Percentiles rank a stretch among this genome's conserved stretches.
Evolutionary conservation across 2,888 invertebrate species (phyloP).

Genomic region (Blomia tropicalis): DNA sequence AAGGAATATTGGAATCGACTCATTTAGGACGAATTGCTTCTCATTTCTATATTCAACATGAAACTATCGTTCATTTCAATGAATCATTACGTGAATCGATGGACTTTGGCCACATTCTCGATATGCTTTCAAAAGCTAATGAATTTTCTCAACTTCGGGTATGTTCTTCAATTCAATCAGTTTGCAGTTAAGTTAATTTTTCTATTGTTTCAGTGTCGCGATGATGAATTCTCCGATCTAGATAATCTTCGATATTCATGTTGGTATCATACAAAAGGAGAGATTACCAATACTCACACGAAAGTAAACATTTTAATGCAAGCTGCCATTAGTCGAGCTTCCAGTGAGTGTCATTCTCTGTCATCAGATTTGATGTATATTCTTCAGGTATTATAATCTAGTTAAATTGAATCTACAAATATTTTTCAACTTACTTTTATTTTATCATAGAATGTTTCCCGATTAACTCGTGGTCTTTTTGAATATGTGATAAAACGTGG

Average conservation of each 20-base stretch:
- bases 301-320: constrained; percentile 90
- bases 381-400: constrained; percentile 48
- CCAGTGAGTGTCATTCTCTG: constrained; percentile 64
- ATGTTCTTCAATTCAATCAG: too few relatives aligned
- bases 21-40: constrained; percentile 91
- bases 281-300: constrained; percentile 73
- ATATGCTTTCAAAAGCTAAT: constrained; percentile 73
- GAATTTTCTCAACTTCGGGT: constrained; percentile 54
- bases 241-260: constrained; percentile 60
- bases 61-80: constrained; percentile 72
- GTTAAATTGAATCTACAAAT: constrained; percentile 1
- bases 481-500: constrained; percentile 78
- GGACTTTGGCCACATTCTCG: constrained; percentile 69
- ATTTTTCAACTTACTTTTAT: neutral
- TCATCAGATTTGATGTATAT: constrained; percentile 76
- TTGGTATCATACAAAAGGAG: constrained; percentile 58
- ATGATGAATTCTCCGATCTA: constrained; percentile 82
- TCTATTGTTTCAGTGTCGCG: constrained; percentile 50
- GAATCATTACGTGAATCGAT: constrained; percentile 48
- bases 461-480: constrained; percentile 79
- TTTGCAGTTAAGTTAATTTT: constrained; percentile 2
- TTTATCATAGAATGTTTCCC: constrained; percentile 58
- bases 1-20: constrained; percentile 52
- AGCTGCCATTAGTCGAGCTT: constrained; percentile 64
- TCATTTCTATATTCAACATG: constrained; percentile 90